A percentile compares a stretch with the other conserved stretches of the same genome.
Evolutionary conservation across 37 sponge, comb jelly and placozoan genomes (phyloP).

Genomic region (Beroe forskalii): DNA sequence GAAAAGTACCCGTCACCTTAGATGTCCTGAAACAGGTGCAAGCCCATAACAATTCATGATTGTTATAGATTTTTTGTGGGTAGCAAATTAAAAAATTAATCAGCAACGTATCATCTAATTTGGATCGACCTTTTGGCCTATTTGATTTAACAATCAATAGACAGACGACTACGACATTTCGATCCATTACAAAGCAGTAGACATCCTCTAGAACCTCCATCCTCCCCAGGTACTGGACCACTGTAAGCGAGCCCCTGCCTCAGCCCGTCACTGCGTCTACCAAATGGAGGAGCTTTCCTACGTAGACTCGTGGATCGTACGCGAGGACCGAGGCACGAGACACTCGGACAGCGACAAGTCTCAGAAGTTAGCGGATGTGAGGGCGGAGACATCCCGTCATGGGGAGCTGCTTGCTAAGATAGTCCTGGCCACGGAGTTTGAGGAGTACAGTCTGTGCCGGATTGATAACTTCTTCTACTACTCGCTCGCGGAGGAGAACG

Average conservation of each 20-base stretch:
- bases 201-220: not conserved
- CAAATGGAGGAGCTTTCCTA: constrained; percentile 8
- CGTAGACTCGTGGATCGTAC: constrained; percentile 33
- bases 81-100: too few relatives aligned
- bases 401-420: constrained; percentile 48
- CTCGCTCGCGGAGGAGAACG: constrained; percentile 13
- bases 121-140: too few relatives aligned
- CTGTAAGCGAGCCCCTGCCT: constrained; percentile 29
- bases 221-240: constrained; percentile 25
- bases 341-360: not conserved
- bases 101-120: too few relatives aligned
- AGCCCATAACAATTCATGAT: too few relatives aligned
- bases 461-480: constrained; percentile 47
- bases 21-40: constrained; percentile 26
- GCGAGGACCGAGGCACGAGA: not conserved
- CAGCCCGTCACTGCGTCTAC: not conserved
- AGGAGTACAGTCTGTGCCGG: constrained; percentile 24
- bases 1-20: not conserved
- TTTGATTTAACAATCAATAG: too few relatives aligned
- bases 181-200: too few relatives aligned
- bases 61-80: too few relatives aligned
- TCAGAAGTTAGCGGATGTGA: not conserved
- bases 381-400: constrained; percentile 16
- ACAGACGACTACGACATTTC: too few relatives aligned
- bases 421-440: not conserved